A percentile compares a stretch with the other conserved stretches of the same genome.
Evolutionary conservation across 2,113 vertebrate genomes (phyloP).

Genomic region (Pteruthius melanotis): DNA sequence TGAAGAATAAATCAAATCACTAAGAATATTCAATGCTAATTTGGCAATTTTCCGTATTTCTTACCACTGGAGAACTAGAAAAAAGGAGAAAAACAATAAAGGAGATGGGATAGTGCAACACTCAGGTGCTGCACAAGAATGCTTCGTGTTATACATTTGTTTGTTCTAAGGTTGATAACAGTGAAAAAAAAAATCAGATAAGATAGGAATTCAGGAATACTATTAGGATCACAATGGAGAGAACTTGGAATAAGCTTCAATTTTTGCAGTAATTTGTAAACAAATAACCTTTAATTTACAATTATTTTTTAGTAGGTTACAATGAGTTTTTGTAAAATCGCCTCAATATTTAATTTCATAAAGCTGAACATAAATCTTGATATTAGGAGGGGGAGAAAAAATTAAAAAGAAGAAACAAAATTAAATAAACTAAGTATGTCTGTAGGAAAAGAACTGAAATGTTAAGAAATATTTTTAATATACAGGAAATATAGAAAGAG

Average conservation of each 20-base stretch:
- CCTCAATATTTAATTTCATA: background rate
- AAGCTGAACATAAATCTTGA: background rate
- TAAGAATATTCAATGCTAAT: background rate
- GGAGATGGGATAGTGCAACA: background rate
- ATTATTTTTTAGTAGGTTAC: background rate
- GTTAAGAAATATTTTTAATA: background rate
- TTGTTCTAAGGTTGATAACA: background rate
- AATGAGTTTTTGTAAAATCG: background rate
- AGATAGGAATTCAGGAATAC: background rate
- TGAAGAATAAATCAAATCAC: background rate
- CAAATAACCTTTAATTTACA: background rate
- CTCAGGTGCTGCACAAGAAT: background rate
- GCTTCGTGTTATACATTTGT: background rate
- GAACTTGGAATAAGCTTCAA: background rate
- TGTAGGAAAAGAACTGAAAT: background rate
- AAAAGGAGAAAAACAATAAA: background rate
- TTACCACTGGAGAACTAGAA: background rate
- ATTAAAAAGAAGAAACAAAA: background rate
- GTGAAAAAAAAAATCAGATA: background rate
- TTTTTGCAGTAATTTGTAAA: background rate
- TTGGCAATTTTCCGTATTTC: background rate
- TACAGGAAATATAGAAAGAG: background rate
- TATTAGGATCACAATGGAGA: background rate
- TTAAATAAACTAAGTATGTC: background rate
- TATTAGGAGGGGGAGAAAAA: fast-evolving